phyloP scores from a whole-genome alignment of 1,140 invertebrate species.

The Aphelinus certus region DNA sequence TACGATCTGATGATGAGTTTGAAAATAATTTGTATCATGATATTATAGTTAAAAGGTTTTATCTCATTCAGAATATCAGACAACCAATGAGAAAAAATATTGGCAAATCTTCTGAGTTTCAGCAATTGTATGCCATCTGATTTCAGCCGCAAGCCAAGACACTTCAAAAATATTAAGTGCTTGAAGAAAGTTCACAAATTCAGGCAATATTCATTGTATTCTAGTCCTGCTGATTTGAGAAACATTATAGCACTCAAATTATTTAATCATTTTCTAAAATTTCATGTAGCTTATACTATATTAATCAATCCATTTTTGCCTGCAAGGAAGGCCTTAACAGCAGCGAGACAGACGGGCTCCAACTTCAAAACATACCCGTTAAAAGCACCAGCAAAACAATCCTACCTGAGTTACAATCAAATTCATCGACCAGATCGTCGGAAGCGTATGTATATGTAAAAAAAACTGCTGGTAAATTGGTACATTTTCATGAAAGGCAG shows the following conservation, averaged over 20 bases:
- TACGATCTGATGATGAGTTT: conserved; percentile 35
- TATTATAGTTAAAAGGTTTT: conserved; percentile 47
- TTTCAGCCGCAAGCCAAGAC: conserved; percentile 58
- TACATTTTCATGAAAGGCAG: no score
- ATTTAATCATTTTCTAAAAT: conserved; percentile 33
- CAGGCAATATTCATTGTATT: conserved; percentile 61
- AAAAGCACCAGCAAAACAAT: no score
- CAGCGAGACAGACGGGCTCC: no score
- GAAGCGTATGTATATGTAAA: no score
- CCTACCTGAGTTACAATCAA: no score
- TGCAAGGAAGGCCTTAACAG: no score
- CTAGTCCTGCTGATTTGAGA: conserved; percentile 25
- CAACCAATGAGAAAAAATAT: conserved; percentile 21
- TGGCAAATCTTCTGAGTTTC: conserved; percentile 1
- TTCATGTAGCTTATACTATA: conserved; percentile 38
- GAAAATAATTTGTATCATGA: conserved; percentile 1
- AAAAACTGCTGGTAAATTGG: no score
- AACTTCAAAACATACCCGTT: no score
- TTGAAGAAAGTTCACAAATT: conserved; percentile 64
- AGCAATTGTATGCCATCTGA: conserved; percentile 51
- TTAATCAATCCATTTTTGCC: conserved; percentile 33
- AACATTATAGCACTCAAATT: conserved; percentile 6
- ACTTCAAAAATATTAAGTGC: conserved; percentile 50
- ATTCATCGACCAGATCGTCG: no score
- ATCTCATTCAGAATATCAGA: conserved; percentile 24